A percentile compares a stretch with the other conserved stretches of the same genome.
Conservation (phyloP, 2,888 invertebrate species). For the Merodon equestris region DNA sequence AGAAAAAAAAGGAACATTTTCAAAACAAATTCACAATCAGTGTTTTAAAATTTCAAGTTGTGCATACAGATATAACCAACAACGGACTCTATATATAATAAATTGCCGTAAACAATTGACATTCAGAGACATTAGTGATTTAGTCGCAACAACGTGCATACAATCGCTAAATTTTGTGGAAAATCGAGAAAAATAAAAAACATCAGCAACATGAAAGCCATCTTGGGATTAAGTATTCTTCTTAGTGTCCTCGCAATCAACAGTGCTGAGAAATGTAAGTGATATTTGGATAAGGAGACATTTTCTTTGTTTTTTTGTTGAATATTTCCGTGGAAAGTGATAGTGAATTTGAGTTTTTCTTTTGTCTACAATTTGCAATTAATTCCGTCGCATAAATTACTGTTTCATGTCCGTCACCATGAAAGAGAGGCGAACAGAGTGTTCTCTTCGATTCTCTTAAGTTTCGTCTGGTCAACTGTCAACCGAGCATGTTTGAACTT, state of each 20-base stretch:
- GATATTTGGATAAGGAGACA: no score
- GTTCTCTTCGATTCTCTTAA: background rate
- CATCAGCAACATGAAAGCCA: conserved; percentile 43
- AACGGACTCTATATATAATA: conserved; percentile 34
- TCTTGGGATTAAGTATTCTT: conserved; percentile 31
- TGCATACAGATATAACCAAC: background rate
- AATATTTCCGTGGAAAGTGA: conserved; percentile 24
- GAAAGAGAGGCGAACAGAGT: conserved; percentile 17
- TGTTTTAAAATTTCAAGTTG: conserved; percentile 15
- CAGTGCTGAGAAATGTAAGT: conserved; percentile 42
- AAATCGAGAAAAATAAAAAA: background rate
- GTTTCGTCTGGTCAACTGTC: background rate
- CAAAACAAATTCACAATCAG: conserved; percentile 75
- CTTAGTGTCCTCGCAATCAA: conserved; percentile 26
- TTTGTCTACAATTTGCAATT: conserved; percentile 17
- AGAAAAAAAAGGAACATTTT: conserved; percentile 79
- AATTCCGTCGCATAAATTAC: conserved; percentile 41
- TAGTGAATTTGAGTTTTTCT: conserved; percentile 27
- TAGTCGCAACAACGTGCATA: conserved; percentile 8
- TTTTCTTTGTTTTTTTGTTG: background rate
- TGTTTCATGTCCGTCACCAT: background rate
- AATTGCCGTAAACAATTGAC: conserved; percentile 30
- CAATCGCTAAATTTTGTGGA: background rate
- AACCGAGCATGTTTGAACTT: background rate
- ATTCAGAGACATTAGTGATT: conserved; percentile 42